phyloP scores from a whole-genome alignment of 2,888 invertebrate genomes.

The Bruchidius siliquastri region DNA sequence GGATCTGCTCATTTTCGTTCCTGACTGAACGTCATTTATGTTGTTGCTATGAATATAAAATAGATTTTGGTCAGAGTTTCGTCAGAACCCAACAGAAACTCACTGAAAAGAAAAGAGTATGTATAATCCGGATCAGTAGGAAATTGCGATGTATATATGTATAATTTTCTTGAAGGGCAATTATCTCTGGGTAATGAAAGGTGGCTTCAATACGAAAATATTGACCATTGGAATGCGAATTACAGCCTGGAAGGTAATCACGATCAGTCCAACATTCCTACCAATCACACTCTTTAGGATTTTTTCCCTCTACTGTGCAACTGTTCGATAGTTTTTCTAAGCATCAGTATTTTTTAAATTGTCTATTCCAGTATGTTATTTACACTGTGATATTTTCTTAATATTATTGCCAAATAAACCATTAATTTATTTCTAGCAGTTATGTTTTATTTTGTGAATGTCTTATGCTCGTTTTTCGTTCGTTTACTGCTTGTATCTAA shows the following conservation, averaged over 20 bases:
- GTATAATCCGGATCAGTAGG: not conserved
- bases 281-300: constrained; percentile 35
- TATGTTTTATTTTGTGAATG: constrained; percentile 33
- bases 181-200: constrained; percentile 83
- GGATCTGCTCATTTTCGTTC: no score
- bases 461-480: constrained; percentile 23
- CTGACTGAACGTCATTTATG: no score
- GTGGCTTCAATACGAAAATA: constrained; percentile 80
- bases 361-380: constrained; percentile 9
- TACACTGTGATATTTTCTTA: constrained; percentile 39
- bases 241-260: constrained; percentile 74
- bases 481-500: constrained; percentile 5
- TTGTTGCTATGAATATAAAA: no score
- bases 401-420: constrained; percentile 32
- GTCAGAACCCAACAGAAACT: no score
- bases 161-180: constrained; percentile 58
- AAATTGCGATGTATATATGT: constrained; percentile 1
- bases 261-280: constrained; percentile 33
- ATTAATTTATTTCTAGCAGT: constrained; percentile 30
- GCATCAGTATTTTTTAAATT: constrained; percentile 20
- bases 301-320: constrained; percentile 10
- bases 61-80: no score
- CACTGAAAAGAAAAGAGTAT: no score
- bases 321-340: constrained; percentile 10
- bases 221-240: constrained; percentile 81